phyloP scores from a whole-genome alignment of 2,113 vertebrate species.

The Eonycteris spelaea region DNA sequence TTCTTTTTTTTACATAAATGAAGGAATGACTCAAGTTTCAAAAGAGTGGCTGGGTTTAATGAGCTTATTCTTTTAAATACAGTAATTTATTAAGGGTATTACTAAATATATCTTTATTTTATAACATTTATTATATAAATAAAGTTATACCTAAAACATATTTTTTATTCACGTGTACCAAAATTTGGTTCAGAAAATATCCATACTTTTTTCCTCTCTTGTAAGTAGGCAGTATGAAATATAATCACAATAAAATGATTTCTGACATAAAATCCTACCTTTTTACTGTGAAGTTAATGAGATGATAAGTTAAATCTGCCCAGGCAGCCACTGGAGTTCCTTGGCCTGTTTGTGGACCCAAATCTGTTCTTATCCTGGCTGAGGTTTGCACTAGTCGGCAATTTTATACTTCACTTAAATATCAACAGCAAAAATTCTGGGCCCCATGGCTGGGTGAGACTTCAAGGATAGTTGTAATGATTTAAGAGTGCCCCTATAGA shows the following conservation, averaged over 20 bases:
- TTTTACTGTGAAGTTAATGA: not conserved
- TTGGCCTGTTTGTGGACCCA: not conserved
- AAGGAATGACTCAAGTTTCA: not conserved
- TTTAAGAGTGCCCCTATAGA: too few species aligned
- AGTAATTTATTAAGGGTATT: not conserved
- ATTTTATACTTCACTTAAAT: not conserved
- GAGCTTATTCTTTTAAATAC: conserved; percentile 6
- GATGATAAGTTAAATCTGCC: not conserved
- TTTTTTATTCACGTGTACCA: not conserved
- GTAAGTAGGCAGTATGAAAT: not conserved
- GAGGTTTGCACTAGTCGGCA: not conserved
- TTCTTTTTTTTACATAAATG: not conserved
- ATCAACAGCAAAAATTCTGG: not conserved
- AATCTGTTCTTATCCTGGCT: not conserved
- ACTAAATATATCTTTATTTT: not conserved
- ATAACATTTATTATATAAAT: not conserved
- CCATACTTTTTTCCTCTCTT: not conserved
- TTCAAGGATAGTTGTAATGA: not conserved
- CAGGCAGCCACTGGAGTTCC: not conserved
- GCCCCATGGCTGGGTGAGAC: not conserved
- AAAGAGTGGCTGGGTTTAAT: conserved; percentile 1
- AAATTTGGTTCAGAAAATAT: not conserved
- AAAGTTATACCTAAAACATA: not conserved
- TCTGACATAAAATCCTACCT: not conserved
- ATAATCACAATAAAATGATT: not conserved